Evolutionary conservation across 2,888 invertebrate genomes (phyloP).

Genomic region (Pegoplata infirma): DNA sequence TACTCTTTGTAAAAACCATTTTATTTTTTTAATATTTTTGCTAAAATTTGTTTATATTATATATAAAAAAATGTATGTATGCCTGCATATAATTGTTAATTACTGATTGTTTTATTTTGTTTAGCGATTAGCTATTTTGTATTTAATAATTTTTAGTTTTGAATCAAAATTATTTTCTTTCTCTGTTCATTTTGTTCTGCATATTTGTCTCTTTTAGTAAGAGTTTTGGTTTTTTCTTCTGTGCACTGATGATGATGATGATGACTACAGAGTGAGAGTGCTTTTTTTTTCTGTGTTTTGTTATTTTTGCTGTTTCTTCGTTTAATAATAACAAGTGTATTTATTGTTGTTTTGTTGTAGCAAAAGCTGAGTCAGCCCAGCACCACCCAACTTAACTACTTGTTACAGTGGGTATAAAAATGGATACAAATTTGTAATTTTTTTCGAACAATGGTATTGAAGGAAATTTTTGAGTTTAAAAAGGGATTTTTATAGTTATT

Average conservation of each 20-base stretch:
- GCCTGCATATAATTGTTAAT: background rate
- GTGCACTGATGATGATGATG: too few relatives aligned
- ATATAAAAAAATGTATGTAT: background rate
- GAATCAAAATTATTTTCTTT: background rate
- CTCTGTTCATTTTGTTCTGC: background rate
- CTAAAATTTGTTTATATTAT: background rate
- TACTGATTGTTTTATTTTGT: background rate
- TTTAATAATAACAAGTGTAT: conserved; percentile 54
- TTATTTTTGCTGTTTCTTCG: conserved; percentile 24
- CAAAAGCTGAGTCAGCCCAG: conserved; percentile 65
- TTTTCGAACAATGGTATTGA: too few relatives aligned
- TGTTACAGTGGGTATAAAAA: conserved; percentile 57
- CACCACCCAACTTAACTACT: conserved; percentile 62
- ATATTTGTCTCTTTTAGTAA: background rate
- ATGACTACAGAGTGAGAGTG: too few relatives aligned
- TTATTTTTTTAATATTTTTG: background rate
- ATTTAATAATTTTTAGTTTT: background rate
- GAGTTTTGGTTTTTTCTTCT: conserved; percentile 13
- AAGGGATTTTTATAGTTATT: too few relatives aligned
- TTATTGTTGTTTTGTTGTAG: conserved; percentile 17
- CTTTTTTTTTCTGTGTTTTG: conserved; percentile 15
- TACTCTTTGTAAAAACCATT: background rate
- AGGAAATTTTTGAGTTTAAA: too few relatives aligned
- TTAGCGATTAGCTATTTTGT: background rate
- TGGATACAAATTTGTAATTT: too few relatives aligned